Evolutionary conservation across 2,888 invertebrate genomes (phyloP), one percentile per base, ranked within the genome.

Genomic region (Kuschelorhynchus macadamiae): DNA sequence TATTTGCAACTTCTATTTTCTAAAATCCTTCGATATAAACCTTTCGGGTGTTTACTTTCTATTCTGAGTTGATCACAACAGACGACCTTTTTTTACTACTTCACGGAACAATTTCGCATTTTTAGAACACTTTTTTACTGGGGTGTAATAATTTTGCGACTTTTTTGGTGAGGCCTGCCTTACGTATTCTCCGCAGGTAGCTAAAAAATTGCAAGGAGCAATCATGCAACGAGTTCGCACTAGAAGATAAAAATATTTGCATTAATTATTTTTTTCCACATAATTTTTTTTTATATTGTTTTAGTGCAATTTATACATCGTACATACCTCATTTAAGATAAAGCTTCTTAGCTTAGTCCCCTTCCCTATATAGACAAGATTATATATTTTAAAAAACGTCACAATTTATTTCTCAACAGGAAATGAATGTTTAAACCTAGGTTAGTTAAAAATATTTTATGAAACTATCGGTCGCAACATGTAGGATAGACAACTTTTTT

Each of bases 251-350:
- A n/a, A n/a, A n/a, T n/a, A n/a, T n/a, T n/a, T n/a, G n/a, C n/a
- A n/a, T n/a, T n/a, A n/a, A 49, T 71, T 73, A 68, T 71, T 70
- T 70, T 69, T 71, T 66, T 60, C 32, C 32, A 32, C 9, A 32
- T 32, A 32, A 32, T 32, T 32, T 32, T 9, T n/a, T n/a, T n/a
- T n/a, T n/a, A n/a, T n/a, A n/a, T n/a, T n/a, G n/a, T n/a, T n/a
- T n/a, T n/a, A n/a, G n/a, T n/a, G n/a, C n/a, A n/a, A n/a, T n/a
- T n/a, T n/a, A n/a, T n/a, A n/a, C n/a, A n/a, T n/a, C n/a, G n/a
- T n/a, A n/a, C n/a, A n/a, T n/a, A n/a, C n/a, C n/a, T n/a, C n/a
- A n/a, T n/a, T n/a, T n/a, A n/a, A n/a, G n/a, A n/a, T n/a, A n/a
- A n/a, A n/a, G n/a, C n/a, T n/a, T n/a, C n/a, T n/a, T n/a, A n/a